Evolutionary conservation across 2,888 invertebrate species (phyloP).

Genomic region (Xylota sylvarum): DNA sequence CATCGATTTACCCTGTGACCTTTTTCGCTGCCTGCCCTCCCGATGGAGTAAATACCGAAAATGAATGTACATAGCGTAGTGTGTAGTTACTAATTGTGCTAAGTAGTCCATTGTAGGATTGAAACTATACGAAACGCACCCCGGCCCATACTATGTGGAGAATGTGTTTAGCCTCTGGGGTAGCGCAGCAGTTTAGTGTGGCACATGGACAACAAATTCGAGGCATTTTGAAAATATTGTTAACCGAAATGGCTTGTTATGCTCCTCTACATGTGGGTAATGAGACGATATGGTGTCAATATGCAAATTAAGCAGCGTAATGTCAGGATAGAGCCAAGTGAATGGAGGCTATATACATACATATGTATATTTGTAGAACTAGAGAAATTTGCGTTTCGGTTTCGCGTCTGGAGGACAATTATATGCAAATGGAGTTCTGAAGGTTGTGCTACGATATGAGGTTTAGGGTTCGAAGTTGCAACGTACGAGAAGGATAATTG

Average conservation of each 20-base stretch:
- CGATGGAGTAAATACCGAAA: slow-evolving; percentile 38
- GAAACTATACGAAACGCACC: slow-evolving; percentile 38
- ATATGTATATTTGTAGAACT: no score
- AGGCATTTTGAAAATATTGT: slow-evolving; percentile 44
- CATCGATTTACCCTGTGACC: slow-evolving; percentile 68
- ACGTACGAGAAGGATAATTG: slow-evolving; percentile 44
- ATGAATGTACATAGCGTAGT: slow-evolving; percentile 33
- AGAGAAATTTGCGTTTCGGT: slow-evolving; percentile 43
- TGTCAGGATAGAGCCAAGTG: not conserved
- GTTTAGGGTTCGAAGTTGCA: slow-evolving; percentile 27
- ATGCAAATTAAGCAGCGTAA: slow-evolving; percentile 54
- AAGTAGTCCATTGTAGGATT: slow-evolving; percentile 50
- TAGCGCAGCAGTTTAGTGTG: not conserved
- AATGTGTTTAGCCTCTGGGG: slow-evolving; percentile 12
- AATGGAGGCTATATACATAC: slow-evolving; percentile 18
- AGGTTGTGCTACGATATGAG: slow-evolving; percentile 23
- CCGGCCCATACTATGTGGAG: not conserved
- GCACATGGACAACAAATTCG: slow-evolving; percentile 41
- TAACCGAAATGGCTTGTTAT: slow-evolving; percentile 22
- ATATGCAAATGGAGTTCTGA: slow-evolving; percentile 62
- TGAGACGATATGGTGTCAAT: slow-evolving; percentile 59
- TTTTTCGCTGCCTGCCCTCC: slow-evolving; percentile 31
- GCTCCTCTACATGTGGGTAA: slow-evolving; percentile 27
- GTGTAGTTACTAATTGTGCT: slow-evolving; percentile 53
- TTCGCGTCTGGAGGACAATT: slow-evolving; percentile 50